A percentile compares a stretch with the other conserved stretches of the same genome.
These are phyloP conservation scores for Pelmatolapia mariae DNA, from an alignment of 2,113 vertebrate genomes.

Conservation along the genomic window DNA sequence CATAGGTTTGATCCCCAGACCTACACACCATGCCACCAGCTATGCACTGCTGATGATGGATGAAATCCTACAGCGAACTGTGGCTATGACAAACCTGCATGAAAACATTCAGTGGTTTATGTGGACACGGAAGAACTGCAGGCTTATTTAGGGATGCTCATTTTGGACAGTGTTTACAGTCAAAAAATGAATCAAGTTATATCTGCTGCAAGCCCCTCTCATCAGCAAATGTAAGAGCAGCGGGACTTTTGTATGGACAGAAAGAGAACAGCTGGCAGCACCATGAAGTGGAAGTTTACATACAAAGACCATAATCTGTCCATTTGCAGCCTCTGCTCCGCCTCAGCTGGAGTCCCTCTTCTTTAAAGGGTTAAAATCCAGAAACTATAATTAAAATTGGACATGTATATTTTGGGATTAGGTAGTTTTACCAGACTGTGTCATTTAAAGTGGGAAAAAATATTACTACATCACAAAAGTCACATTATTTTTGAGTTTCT, in stretches of 20 bases:
- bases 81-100: neutral
- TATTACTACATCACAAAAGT: neutral
- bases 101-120: neutral
- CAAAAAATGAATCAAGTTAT: accelerated
- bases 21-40: neutral
- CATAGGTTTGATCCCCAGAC: neutral
- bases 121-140: neutral
- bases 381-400: neutral
- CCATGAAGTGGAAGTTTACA: neutral
- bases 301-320: neutral
- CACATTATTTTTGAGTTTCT: neutral
- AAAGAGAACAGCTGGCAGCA: neutral
- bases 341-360: neutral
- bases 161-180: neutral
- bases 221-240: neutral
- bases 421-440: neutral
- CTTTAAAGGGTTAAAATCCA: neutral
- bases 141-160: neutral
- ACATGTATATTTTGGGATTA: neutral
- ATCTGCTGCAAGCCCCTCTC: neutral
- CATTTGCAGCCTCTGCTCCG: accelerated
- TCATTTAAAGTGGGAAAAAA: neutral
- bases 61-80: neutral
- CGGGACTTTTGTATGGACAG: neutral
- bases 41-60: neutral